Percentiles rank a stretch among this genome's conserved stretches.
phyloP scores from a whole-genome alignment of 1,140 invertebrate species.

The Acromyrmex charruanus region DNA sequence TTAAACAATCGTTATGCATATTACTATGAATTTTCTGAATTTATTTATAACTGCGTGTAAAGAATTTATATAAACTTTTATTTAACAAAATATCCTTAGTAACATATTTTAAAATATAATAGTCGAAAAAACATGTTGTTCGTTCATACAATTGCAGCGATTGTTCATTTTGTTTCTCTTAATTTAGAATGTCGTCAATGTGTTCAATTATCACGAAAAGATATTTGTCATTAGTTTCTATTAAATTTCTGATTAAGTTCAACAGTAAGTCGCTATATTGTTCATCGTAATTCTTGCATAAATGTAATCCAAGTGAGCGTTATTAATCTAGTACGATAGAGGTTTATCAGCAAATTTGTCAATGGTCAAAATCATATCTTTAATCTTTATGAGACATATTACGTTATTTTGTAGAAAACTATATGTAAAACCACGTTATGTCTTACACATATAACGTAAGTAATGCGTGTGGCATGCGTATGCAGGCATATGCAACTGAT shows the following conservation, averaged over 20 bases:
- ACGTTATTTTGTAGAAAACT: neutral
- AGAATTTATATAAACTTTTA: neutral
- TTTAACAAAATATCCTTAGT: too few relatives aligned
- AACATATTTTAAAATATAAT: too few relatives aligned
- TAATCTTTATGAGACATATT: neutral
- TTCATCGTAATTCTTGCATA: neutral
- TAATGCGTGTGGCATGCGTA: neutral
- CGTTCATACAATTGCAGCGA: too few relatives aligned
- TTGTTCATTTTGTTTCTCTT: too few relatives aligned
- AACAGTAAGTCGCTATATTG: neutral
- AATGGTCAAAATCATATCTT: too few relatives aligned
- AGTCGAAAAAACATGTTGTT: too few relatives aligned
- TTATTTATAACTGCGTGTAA: neutral
- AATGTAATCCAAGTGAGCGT: neutral
- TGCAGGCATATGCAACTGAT: neutral
- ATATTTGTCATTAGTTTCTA: neutral
- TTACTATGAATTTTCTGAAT: neutral
- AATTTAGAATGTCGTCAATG: neutral
- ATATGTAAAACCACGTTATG: slow-evolving; percentile 14
- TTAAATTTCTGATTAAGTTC: neutral
- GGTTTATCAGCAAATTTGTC: neutral
- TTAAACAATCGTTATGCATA: neutral
- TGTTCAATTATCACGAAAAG: neutral
- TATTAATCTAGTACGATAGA: too few relatives aligned
- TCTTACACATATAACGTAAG: slow-evolving; percentile 10